phyloP scores from a whole-genome alignment of 2,113 vertebrate genomes.

The Passer montanus region DNA sequence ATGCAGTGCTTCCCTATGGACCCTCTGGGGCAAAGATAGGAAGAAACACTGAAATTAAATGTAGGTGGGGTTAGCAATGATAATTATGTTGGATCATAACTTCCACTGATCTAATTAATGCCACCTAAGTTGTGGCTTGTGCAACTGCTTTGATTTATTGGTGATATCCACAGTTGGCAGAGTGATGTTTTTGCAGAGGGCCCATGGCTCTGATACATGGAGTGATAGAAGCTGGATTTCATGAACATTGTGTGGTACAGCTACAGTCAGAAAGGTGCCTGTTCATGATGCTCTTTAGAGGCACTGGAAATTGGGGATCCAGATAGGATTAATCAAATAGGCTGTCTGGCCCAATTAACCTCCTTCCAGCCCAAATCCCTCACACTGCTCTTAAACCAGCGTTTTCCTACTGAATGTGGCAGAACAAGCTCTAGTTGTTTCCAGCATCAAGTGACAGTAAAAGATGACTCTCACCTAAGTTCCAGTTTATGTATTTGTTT shows the following conservation, averaged over 20 bases:
- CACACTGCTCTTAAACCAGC: background rate
- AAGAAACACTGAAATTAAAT: conserved; percentile 47
- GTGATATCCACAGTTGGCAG: conserved; percentile 34
- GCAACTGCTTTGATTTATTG: conserved; percentile 71
- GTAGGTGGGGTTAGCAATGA: conserved; percentile 55
- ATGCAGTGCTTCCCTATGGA: conserved; percentile 29
- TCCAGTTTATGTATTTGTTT: conserved; percentile 75
- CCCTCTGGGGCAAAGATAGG: conserved; percentile 58
- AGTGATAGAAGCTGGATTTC: conserved; percentile 18
- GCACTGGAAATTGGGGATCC: background rate
- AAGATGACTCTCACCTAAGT: conserved; percentile 67
- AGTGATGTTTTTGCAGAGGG: background rate
- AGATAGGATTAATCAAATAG: conserved; percentile 39
- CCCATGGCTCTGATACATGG: background rate
- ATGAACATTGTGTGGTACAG: background rate
- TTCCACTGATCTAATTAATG: conserved; percentile 62
- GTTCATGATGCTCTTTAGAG: conserved; percentile 37
- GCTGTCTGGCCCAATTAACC: conserved; percentile 39
- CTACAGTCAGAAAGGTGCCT: conserved; percentile 25
- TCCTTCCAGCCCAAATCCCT: conserved; percentile 56
- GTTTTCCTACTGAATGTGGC: background rate
- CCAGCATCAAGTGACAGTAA: conserved; percentile 54
- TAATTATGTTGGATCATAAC: conserved; percentile 59
- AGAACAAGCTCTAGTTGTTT: conserved; percentile 63
- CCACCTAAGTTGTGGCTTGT: conserved; percentile 68